Conservation (phyloP, 2,797 vertebrate species). For the Distichodus sexfasciatus region DNA sequence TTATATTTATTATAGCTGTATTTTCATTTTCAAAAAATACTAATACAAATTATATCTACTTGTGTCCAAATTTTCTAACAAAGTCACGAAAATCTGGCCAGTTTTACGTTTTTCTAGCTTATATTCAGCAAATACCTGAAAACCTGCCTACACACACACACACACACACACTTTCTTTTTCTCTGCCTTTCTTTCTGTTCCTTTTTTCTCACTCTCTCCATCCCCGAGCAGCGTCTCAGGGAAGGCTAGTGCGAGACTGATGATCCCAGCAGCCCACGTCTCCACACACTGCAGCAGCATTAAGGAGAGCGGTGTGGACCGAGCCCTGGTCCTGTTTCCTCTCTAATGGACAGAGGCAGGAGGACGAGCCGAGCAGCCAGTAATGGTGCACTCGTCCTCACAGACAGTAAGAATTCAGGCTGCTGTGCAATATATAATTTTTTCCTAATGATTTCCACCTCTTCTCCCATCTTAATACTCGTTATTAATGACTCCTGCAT, state of each 20-base stretch:
- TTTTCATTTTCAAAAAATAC: no score
- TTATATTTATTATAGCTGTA: no score
- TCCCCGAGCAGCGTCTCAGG: neutral
- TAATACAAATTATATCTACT: no score
- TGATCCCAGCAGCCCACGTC: slow-evolving; percentile 4
- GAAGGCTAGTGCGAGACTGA: neutral
- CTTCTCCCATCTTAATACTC: neutral
- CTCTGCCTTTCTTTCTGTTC: neutral
- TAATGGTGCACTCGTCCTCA: neutral
- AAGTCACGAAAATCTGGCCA: no score
- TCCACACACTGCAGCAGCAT: slow-evolving; percentile 1
- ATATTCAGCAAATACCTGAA: no score
- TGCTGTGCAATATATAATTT: neutral
- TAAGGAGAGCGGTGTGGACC: neutral
- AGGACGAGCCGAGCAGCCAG: neutral
- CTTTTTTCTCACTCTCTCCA: neutral
- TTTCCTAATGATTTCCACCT: neutral
- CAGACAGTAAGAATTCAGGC: neutral
- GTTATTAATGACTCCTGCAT: no score
- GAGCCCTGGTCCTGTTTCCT: neutral
- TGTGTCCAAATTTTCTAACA: no score
- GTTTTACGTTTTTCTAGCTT: no score
- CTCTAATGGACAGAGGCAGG: neutral
- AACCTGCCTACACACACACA: no score
- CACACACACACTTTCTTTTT: neutral